A percentile compares a stretch with the other conserved stretches of the same genome.
Evolutionary conservation across 2,113 vertebrate genomes (phyloP).

Genomic region (Morone chrysops): DNA sequence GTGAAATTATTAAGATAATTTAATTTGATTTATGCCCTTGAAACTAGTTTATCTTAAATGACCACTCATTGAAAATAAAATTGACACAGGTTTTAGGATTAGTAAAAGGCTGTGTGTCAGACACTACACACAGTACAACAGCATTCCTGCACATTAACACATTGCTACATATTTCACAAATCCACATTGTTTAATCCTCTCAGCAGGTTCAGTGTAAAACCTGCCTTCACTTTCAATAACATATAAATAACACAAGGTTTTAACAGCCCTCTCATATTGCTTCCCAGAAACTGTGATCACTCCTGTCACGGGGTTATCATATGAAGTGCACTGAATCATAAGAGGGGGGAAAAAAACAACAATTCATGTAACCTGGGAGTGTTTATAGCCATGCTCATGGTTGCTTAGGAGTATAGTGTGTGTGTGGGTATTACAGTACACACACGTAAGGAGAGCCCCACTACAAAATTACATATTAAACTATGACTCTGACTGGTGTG

Average conservation of each 20-base stretch:
- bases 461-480: background rate
- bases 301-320: background rate
- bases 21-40: background rate
- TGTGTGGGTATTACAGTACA: background rate
- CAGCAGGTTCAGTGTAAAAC: background rate
- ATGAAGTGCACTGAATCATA: background rate
- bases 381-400: background rate
- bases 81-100: background rate
- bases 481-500: background rate
- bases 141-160: background rate
- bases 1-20: background rate
- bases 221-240: background rate
- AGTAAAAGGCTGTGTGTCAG: background rate
- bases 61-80: background rate
- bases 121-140: too few species aligned
- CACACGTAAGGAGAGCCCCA: background rate
- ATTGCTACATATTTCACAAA: slow-evolving; percentile 8
- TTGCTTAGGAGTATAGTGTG: background rate
- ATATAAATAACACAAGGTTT: background rate
- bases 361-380: background rate
- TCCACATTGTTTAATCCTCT: background rate
- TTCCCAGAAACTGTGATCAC: background rate
- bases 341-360: background rate
- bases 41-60: background rate
- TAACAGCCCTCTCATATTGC: background rate